phyloP scores from a whole-genome alignment of 2,113 vertebrate genomes.

The Gallinago paraguaiae region DNA sequence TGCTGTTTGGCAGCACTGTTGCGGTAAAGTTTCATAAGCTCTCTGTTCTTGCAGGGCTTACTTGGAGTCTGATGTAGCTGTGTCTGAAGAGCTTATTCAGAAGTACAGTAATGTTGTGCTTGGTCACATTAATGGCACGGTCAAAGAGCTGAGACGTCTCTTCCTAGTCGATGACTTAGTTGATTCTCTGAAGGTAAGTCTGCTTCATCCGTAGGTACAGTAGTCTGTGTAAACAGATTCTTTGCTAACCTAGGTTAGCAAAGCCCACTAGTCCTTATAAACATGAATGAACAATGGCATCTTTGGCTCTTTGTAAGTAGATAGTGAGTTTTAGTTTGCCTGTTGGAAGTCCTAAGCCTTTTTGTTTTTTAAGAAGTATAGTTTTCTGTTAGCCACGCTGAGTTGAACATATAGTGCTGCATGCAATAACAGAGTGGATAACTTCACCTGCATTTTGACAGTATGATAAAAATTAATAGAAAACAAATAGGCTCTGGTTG shows the following conservation, averaged over 20 bases:
- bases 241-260: neutral
- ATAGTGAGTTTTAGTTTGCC: neutral
- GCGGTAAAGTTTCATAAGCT: neutral
- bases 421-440: neutral
- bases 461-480: neutral
- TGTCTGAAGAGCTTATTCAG: slow-evolving; percentile 88
- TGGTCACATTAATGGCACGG: slow-evolving; percentile 81
- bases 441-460: neutral
- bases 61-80: slow-evolving; percentile 86
- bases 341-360: neutral
- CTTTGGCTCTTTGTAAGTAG: neutral
- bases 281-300: neutral
- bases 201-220: neutral
- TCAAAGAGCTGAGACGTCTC: slow-evolving; percentile 87
- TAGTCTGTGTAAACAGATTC: neutral
- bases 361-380: neutral
- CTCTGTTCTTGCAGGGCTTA: slow-evolving; percentile 78
- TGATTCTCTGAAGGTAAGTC: slow-evolving; percentile 94
- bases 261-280: neutral
- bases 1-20: neutral
- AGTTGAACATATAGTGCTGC: rapidly evolving
- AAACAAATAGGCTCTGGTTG: neutral
- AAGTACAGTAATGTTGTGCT: slow-evolving; percentile 90
- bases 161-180: slow-evolving; percentile 97
- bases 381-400: neutral